Percentiles rank a stretch among this genome's conserved stretches.
Conservation (phyloP, 1,140 invertebrate genomes). For the Andrena cerasifolii region DNA sequence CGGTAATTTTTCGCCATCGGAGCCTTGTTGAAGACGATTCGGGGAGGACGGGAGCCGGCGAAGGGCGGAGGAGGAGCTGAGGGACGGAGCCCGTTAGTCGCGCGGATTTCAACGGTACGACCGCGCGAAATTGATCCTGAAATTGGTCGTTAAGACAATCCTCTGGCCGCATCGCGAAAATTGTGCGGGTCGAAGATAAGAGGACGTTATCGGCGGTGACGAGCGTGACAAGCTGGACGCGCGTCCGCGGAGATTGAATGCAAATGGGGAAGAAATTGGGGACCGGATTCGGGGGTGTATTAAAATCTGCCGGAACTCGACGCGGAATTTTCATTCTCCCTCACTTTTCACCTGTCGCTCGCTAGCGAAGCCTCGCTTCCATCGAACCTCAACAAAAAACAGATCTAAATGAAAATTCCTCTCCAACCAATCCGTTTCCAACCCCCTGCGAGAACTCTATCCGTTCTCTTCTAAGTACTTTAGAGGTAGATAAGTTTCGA, state of each 20-base stretch:
- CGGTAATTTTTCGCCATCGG: constrained; percentile 21
- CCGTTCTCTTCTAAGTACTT: too few relatives aligned
- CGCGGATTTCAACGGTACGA: constrained; percentile 67
- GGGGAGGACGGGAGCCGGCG: too few relatives aligned
- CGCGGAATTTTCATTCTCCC: background rate
- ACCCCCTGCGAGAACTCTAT: too few relatives aligned
- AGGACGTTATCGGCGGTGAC: background rate
- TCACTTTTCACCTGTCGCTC: too few relatives aligned
- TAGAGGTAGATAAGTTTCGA: too few relatives aligned
- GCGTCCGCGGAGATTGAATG: background rate
- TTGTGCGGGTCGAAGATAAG: constrained; percentile 20
- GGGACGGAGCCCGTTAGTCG: constrained; percentile 57
- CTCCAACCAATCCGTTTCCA: too few relatives aligned
- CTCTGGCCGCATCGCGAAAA: constrained; percentile 40
- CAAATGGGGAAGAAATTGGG: background rate
- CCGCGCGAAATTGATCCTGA: constrained; percentile 73
- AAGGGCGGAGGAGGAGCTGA: background rate
- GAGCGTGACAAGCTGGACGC: background rate
- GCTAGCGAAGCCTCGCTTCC: too few relatives aligned
- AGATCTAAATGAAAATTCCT: too few relatives aligned
- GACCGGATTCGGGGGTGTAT: background rate
- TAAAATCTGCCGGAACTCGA: background rate
- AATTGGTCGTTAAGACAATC: constrained; percentile 68
- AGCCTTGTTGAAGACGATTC: background rate
- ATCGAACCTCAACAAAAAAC: too few relatives aligned